phyloP scores from a whole-genome alignment of 2,113 vertebrate species.

The Pteronura brasiliensis region DNA sequence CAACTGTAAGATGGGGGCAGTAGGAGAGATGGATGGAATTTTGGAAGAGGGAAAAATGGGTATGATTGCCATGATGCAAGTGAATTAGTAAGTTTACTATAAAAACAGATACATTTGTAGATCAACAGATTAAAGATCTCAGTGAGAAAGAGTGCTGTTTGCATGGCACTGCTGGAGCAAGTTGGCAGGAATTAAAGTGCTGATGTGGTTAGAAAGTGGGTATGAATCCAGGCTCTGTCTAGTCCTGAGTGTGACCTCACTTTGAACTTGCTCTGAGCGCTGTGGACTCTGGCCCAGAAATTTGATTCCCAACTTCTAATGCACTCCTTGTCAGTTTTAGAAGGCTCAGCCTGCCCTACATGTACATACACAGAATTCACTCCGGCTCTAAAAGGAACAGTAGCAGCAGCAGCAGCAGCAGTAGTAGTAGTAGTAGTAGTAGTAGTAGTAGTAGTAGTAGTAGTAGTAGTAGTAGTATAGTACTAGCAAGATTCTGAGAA shows the following conservation, averaged over 20 bases:
- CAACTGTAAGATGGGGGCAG: no score
- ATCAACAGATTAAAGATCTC: neutral
- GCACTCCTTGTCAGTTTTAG: neutral
- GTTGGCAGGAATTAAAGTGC: neutral
- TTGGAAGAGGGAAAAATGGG: neutral
- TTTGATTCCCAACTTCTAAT: neutral
- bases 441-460: no score
- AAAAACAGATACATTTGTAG: neutral
- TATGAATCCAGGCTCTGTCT: neutral
- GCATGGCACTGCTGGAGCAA: neutral
- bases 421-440: neutral
- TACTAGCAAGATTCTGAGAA: neutral
- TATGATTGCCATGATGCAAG: neutral
- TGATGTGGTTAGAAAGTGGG: neutral
- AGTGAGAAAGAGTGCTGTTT: accelerated
- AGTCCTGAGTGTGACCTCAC: neutral
- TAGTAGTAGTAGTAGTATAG: no score
- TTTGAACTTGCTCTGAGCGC: neutral
- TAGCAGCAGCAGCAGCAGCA: no score
- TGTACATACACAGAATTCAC: neutral
- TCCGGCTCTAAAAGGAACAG: neutral
- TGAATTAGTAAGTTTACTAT: neutral
- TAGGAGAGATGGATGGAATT: neutral
- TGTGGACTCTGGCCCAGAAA: neutral
- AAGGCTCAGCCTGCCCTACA: neutral